Conservation (phyloP, 2,797 vertebrate genomes). For the Tokudaia tokunoshimensis region DNA sequence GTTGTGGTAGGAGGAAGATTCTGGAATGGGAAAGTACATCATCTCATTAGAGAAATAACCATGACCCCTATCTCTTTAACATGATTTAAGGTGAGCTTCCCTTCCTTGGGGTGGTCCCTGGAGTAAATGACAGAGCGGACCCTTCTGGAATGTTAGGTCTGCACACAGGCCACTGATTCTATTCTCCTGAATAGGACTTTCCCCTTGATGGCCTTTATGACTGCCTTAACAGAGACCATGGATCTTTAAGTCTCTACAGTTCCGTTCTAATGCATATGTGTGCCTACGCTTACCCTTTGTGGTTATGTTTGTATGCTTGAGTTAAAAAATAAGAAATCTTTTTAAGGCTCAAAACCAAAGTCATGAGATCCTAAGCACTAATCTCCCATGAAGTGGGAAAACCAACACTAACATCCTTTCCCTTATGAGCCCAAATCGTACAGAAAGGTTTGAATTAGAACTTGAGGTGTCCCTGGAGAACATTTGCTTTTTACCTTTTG, state of each 20-base stretch:
- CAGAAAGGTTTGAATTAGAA: background rate
- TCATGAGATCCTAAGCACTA: background rate
- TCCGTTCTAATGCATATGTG: accelerated
- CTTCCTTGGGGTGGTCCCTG: background rate
- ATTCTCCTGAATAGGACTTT: background rate
- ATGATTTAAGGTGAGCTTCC: background rate
- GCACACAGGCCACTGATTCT: too few species aligned
- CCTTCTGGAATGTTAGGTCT: background rate
- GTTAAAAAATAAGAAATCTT: background rate
- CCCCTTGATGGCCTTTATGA: background rate
- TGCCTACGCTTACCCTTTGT: background rate
- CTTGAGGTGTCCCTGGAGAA: background rate
- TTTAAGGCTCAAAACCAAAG: background rate
- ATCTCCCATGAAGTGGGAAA: background rate
- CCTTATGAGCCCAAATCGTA: background rate
- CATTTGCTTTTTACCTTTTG: background rate
- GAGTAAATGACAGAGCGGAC: too few species aligned
- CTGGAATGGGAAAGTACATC: background rate
- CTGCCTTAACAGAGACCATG: background rate
- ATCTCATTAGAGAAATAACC: background rate
- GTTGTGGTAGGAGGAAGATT: background rate
- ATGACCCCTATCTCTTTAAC: background rate
- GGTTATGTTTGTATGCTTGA: background rate
- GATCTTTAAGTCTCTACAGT: background rate
- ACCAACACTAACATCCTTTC: background rate